Evolutionary conservation across 1,140 invertebrate genomes (phyloP).

Genomic region (Sinella curviseta): DNA sequence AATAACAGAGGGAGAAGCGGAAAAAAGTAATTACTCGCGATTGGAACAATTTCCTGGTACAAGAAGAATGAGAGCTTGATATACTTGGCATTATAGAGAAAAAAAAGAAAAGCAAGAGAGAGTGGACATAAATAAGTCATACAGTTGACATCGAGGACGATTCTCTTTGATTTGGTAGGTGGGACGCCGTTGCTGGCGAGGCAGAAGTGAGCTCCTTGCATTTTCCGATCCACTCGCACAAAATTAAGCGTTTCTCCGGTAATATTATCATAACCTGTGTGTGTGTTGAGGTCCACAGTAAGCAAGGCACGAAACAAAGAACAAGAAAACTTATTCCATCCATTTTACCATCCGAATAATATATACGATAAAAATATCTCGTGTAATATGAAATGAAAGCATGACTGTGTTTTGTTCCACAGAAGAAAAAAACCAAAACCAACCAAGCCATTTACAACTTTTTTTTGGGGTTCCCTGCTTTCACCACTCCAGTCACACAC

Average conservation of each 20-base stretch:
- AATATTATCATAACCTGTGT: constrained; percentile 60
- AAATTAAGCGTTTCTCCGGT: constrained; percentile 72
- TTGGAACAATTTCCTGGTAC: no score
- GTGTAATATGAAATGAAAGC: no score
- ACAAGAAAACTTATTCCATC: constrained; percentile 47
- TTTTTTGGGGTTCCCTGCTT: no score
- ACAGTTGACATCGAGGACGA: constrained; percentile 85
- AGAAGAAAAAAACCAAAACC: not conserved
- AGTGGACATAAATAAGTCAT: constrained; percentile 59
- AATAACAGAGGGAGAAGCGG: no score
- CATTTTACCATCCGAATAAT: not conserved
- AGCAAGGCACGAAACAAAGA: constrained; percentile 40
- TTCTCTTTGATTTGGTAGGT: constrained; percentile 79
- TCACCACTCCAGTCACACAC: not conserved
- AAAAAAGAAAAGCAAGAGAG: not conserved
- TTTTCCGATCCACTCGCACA: constrained; percentile 72
- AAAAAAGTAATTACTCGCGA: not conserved
- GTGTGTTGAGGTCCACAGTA: not conserved
- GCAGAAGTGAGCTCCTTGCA: constrained; percentile 85
- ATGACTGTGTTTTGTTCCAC: not conserved
- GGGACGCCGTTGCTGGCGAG: constrained; percentile 70
- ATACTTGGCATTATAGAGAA: no score
- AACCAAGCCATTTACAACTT: constrained; percentile 1
- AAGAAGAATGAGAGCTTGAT: not conserved
- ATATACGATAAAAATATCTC: not conserved